phyloP scores from a whole-genome alignment of 2,888 invertebrate genomes.

The Dynastes grantii region DNA sequence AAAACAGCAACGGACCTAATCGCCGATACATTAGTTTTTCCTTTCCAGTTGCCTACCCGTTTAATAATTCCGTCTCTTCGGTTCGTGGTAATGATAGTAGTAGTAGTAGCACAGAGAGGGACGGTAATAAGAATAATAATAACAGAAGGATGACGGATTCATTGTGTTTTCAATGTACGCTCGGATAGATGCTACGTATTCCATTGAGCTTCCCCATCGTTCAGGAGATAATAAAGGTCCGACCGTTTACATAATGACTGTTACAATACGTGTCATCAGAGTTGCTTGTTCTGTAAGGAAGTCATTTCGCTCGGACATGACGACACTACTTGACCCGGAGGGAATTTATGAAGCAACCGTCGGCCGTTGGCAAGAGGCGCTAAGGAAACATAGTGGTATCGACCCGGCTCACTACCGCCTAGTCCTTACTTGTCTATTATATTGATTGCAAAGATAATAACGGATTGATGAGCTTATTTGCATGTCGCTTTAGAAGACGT shows the following conservation, averaged over 20 bases:
- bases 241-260: slow-evolving; percentile 69
- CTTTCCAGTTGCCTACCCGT: slow-evolving; percentile 13
- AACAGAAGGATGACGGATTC: slow-evolving; percentile 47
- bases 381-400: slow-evolving; percentile 41
- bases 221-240: slow-evolving; percentile 66
- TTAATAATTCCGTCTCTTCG: slow-evolving; percentile 36
- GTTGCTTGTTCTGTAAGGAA: slow-evolving; percentile 69
- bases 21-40: slow-evolving; percentile 55
- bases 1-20: slow-evolving; percentile 56
- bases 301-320: slow-evolving; percentile 67
- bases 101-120: not conserved
- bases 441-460: slow-evolving; percentile 33
- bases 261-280: slow-evolving; percentile 69
- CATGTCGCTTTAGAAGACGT: not conserved
- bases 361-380: slow-evolving; percentile 34
- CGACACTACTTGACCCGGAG: slow-evolving; percentile 57
- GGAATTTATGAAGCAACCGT: slow-evolving; percentile 44
- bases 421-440: slow-evolving; percentile 24
- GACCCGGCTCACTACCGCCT: slow-evolving; percentile 10
- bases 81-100: slow-evolving; percentile 14
- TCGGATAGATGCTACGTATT: slow-evolving; percentile 56
- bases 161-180: slow-evolving; percentile 43
- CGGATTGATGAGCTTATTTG: slow-evolving; percentile 33
- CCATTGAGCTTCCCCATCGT: slow-evolving; percentile 60
- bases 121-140: slow-evolving; percentile 36